Evolutionary conservation across 1,140 invertebrate genomes (phyloP).

Genomic region (Cydia splendana): DNA sequence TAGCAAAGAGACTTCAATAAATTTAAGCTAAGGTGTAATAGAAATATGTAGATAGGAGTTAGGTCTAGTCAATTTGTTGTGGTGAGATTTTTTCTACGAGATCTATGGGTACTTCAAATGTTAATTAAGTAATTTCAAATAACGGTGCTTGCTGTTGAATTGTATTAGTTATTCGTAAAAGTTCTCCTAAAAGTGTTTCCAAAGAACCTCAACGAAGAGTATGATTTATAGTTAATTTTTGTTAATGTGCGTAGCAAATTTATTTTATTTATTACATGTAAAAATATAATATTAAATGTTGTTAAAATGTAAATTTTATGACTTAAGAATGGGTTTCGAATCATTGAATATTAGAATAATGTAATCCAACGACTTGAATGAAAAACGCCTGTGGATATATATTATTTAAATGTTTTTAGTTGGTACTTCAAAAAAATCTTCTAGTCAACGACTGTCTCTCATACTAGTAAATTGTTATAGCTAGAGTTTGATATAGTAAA

Average conservation of each 20-base stretch:
- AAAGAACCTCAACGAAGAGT: slow-evolving; percentile 64
- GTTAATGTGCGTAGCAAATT: slow-evolving; percentile 34
- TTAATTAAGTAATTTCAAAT: slow-evolving; percentile 66
- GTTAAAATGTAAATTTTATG: slow-evolving; percentile 44
- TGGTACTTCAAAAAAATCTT: slow-evolving; percentile 47
- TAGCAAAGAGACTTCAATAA: slow-evolving; percentile 72
- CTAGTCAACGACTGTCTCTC: slow-evolving; percentile 69
- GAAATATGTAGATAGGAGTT: slow-evolving; percentile 71
- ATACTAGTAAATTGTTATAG: slow-evolving; percentile 66
- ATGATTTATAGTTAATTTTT: slow-evolving; percentile 55
- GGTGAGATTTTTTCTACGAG: slow-evolving; percentile 75
- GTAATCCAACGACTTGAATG: slow-evolving; percentile 57
- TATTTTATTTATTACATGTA: slow-evolving; percentile 31
- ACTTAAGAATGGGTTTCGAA: slow-evolving; percentile 68
- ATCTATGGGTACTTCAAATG: slow-evolving; percentile 66
- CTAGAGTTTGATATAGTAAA: slow-evolving; percentile 63
- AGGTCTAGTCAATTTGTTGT: slow-evolving; percentile 79
- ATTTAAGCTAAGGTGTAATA: slow-evolving; percentile 65
- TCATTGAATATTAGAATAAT: slow-evolving; percentile 69
- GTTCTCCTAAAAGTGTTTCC: slow-evolving; percentile 50
- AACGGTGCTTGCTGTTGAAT: slow-evolving; percentile 75
- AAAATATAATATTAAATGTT: slow-evolving; percentile 24
- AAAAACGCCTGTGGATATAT: slow-evolving; percentile 51
- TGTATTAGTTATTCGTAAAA: slow-evolving; percentile 62
- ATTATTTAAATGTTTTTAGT: slow-evolving; percentile 56